Evolutionary conservation across 2,113 vertebrate species (phyloP).

Genomic region (Gambusia holbrooki): DNA sequence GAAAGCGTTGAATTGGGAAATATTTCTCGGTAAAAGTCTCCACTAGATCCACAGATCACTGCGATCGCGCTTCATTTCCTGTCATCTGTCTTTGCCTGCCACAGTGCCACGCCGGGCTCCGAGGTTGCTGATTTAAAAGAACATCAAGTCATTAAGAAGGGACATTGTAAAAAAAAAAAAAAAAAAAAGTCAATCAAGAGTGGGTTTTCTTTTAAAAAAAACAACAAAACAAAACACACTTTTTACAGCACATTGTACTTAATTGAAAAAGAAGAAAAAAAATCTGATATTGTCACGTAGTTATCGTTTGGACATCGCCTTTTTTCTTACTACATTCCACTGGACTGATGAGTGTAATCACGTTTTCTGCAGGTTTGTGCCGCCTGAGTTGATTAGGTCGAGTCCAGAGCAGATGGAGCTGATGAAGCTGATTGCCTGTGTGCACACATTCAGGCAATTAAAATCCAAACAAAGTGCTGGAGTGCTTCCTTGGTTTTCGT

Average conservation of each 20-base stretch:
- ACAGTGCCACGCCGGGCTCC: background rate
- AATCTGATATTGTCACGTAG: no score
- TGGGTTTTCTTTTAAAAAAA: no score
- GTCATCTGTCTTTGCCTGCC: background rate
- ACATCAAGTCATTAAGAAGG: background rate
- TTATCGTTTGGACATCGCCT: background rate
- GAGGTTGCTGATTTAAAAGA: background rate
- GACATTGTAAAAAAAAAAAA: background rate
- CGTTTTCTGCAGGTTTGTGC: background rate
- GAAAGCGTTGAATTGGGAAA: no score
- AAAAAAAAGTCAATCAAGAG: background rate
- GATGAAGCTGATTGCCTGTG: background rate
- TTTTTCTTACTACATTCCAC: background rate
- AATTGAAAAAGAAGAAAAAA: background rate
- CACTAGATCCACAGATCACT: background rate
- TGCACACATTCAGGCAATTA: background rate
- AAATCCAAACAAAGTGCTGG: no score
- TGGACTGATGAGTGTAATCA: slow-evolving; percentile 3
- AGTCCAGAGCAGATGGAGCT: slow-evolving; percentile 12
- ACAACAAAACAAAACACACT: background rate
- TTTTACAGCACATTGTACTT: background rate
- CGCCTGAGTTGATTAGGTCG: slow-evolving; percentile 8
- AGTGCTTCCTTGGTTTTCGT: background rate
- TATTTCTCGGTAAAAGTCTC: no score
- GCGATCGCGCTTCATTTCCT: background rate